Percentiles rank a stretch among this genome's conserved stretches.
phyloP scores from a whole-genome alignment of 2,888 invertebrate genomes.

The Girardia tigrina region DNA sequence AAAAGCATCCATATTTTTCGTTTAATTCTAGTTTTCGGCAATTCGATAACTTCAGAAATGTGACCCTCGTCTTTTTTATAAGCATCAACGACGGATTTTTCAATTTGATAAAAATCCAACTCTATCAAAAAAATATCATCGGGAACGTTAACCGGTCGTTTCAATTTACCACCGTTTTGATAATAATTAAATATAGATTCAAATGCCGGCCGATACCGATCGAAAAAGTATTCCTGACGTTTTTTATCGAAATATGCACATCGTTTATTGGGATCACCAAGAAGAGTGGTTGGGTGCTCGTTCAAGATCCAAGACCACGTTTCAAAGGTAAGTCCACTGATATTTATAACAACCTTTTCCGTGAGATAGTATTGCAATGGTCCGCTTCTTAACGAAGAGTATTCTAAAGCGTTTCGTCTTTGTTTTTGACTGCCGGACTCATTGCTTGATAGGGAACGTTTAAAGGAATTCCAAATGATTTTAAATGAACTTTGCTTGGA shows the following conservation, averaged over 20 bases:
- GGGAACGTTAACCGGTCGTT: constrained; percentile 47
- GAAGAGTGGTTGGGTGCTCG: constrained; percentile 46
- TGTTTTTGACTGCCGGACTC: constrained; percentile 1
- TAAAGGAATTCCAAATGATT: constrained; percentile 17
- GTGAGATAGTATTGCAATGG: background rate
- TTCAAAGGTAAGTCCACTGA: constrained; percentile 49
- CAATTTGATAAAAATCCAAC: constrained; percentile 48
- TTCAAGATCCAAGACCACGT: constrained; percentile 45
- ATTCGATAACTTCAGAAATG: constrained; percentile 42
- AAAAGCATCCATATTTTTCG: constrained; percentile 48
- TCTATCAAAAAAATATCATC: constrained; percentile 49
- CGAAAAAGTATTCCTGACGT: constrained; percentile 48
- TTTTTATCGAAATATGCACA: constrained; percentile 45
- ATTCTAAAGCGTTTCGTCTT: background rate
- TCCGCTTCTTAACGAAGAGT: background rate
- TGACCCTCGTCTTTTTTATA: constrained; percentile 48
- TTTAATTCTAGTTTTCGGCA: constrained; percentile 44
- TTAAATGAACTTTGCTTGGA: background rate
- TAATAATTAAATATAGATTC: constrained; percentile 50
- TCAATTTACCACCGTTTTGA: constrained; percentile 47
- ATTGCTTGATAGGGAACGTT: background rate
- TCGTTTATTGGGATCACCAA: constrained; percentile 48
- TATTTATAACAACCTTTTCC: constrained; percentile 45
- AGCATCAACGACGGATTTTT: constrained; percentile 44
- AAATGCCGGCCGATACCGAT: constrained; percentile 49